Base-by-base conservation (phyloP, 2,888 invertebrate genomes). In the Coenonympha glycerion region DNA sequence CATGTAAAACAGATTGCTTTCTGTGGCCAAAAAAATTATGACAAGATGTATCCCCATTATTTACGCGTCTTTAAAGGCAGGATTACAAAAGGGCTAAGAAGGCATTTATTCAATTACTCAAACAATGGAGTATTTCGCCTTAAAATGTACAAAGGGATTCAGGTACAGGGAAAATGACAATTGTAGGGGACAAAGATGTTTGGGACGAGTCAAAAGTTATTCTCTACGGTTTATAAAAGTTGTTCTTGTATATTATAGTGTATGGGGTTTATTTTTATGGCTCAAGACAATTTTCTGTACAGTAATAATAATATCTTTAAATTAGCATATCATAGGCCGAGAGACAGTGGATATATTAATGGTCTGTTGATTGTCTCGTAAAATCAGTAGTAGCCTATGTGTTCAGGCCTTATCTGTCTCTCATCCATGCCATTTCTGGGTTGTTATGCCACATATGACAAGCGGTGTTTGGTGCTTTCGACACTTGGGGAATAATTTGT, bases 61-160 rank as follows among this genome's bases (percentile, higher is more conserved):
- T 58, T 60, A 55, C 51, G 44, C 50, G 11, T 65, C 65, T 65
- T 63, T 66, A 49, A 58, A 59, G 42, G 51, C 39, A 18, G 26
- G 15, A 13, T 28, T 31, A 55, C 53, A 60, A 58, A 56, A 47
- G 52, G 33, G 44, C 54, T 51, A 40, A 53, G 51, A 72, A 73
- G 69, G 76, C 76, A 80, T 83, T 86, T 85, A 86, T 86, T 86
- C 84, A 86, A 87, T 87, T 87, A 87, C 63, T 68, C 71, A 71
- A 73, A 86, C 84, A 86, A 86, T 79, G 68, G 68, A 66, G 65
- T 69, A 73, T 75, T 80, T 73, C 71, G 73, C 69, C 76, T 79
- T 76, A 71, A 84, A 83, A 68, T 79, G 78, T 75, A 84, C 85
- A 85, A 83, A 71, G 68, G 57, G 65, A 63, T 68, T 63, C 84